Evolutionary conservation across 2,113 vertebrate species (phyloP), one percentile per base, ranked within the genome.

Genomic region (Felis chaus): DNA sequence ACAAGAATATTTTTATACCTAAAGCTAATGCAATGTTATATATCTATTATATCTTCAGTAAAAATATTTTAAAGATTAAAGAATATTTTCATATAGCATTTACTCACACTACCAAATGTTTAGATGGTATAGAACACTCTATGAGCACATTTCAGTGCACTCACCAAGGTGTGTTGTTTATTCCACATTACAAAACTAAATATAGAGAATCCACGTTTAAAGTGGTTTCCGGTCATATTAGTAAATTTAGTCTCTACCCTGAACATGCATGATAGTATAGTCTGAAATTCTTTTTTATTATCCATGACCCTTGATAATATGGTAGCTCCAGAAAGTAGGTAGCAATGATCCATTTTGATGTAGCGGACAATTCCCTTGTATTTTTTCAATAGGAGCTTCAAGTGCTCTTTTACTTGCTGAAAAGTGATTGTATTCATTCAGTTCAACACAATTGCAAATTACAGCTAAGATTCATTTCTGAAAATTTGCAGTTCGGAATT

Each of bases 381-480:
- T 69, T 92, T 96, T 81, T 87, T 86, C 16, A 66, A 7, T 48
- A 68, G 45, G 33, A 96, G 9, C 29, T 2, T 4, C 88, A 69
- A 61, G 45, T 76, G 27, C 36, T 78, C 71, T 88, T 88, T 74
- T 50, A 74, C 81, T 84, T 74, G 55, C 57, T 95, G 50, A 76
- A 96, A 97, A 91, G 27, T 85, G 69, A 55, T 29, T 78, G 61
- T 94, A n/a, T 80, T 71, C 48, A 92, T 95, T 87, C 41, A 91
- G 4, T 87, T 95, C 83, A 91, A 76, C n/a, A 76, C n/a, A 71
- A 55, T 29, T 73, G 69, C 55, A 71, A 97, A 74, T 92, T 94
- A 79, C 61, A 79, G 23, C 53, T 55, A 93, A 48, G 13, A 50
- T 80, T 50, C 9, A 23, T 82, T 94, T 95, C 68, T 66, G 48